A percentile compares a stretch with the other conserved stretches of the same genome.
These are phyloP conservation scores for Manis pentadactyla DNA, from an alignment of 2,797 vertebrate genomes.

Conservation along the genomic window DNA sequence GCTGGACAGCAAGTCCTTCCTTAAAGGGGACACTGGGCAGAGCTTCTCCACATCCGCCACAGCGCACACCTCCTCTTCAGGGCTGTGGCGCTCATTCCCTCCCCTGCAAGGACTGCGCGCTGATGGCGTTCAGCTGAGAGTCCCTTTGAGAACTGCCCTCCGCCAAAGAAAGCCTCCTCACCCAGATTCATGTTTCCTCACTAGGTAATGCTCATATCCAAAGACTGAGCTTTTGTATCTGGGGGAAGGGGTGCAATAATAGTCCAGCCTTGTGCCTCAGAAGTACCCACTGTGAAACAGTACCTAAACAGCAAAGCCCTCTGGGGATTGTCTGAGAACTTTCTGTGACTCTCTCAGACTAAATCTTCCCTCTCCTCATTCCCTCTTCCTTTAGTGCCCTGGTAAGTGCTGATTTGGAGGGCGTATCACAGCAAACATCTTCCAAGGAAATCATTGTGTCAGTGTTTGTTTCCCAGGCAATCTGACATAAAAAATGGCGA, in stretches of 20 bases:
- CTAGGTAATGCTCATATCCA: not conserved
- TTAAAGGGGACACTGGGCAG: not conserved
- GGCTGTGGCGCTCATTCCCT: fast-evolving
- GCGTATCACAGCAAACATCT: not conserved
- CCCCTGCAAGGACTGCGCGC: not conserved
- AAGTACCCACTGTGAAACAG: not conserved
- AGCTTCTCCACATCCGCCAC: not conserved
- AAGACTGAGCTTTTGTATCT: not conserved
- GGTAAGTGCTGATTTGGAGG: not conserved
- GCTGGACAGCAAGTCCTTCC: not conserved
- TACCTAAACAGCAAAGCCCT: not conserved
- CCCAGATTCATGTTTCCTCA: not conserved
- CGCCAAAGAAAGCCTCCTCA: not conserved
- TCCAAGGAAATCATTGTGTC: not conserved
- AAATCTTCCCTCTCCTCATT: not conserved
- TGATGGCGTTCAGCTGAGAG: not conserved
- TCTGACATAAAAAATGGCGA: not conserved
- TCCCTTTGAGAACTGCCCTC: not conserved
- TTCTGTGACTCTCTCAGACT: not conserved
- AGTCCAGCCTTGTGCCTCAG: not conserved
- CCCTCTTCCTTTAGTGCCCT: not conserved
- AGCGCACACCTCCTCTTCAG: not conserved
- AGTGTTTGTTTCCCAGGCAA: conserved; percentile 44
- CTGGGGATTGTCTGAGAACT: not conserved
- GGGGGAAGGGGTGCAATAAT: fast-evolving